Base-by-base conservation (phyloP, 2,888 invertebrate genomes). In the Nephrotoma flavescens region DNA sequence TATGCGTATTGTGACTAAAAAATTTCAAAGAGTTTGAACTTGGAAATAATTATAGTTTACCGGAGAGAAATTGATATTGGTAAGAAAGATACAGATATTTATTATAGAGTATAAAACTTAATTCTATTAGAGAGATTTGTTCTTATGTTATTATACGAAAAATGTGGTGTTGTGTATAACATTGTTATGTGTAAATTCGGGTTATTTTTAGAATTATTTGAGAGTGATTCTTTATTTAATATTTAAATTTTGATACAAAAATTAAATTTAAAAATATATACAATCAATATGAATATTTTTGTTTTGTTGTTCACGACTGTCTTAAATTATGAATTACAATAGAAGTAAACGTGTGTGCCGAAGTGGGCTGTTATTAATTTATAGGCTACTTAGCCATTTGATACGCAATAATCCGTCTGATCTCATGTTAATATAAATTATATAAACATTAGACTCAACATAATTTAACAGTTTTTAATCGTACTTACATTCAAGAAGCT, bases 1-100 rank as follows among this genome's bases (percentile, higher is more conserved):
- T 91, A 91, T 91, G 92, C 92, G 91, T 92, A 92, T 91, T 91
- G 91, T 90, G 92, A 92, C 92, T 92, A 91, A 90, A 92, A 71
- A 91, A 89, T 89, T 90, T 90, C 89, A 90, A 90, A 90, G 89
- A 89, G 88, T 88, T 88, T 87, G 87, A 87, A 86, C 87, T 87
- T 87, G 87, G 87, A 87, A 87, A 86, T 86, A 42, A 86, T 57
- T 84, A 84, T 84, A 42, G 84, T 84, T 84, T 42, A 87, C 85
- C 45, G 86, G 47, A 42, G 71, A 86, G 86, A 86, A 47, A 57
- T 52, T 86, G 71, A 44, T 71, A 57, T 71, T 86, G 42, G 57
- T 57, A 41, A 83, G 41, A 42, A 42, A 83, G 42, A 57, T 42
- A 86, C 57, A 86, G 41, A 44, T 5, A 44, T 44, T 44, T 44